Conservation (phyloP, 2,113 vertebrate genomes). For the Microcebus murinus region DNA sequence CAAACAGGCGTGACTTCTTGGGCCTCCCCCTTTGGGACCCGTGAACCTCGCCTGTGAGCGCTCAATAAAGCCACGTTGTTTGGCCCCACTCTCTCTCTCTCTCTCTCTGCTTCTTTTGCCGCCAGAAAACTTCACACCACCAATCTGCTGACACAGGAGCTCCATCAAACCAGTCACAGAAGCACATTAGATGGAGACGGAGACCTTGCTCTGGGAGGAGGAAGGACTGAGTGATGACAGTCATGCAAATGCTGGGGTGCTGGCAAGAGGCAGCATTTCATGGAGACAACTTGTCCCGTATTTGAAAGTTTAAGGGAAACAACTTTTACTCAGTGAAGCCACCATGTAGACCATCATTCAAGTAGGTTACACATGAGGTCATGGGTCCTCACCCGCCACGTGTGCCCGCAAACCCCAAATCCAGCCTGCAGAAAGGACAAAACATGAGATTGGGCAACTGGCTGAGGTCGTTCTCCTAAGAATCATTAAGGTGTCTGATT, state of each 20-base stretch:
- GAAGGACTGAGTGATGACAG: not conserved
- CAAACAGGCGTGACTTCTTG: too few species aligned
- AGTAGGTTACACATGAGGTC: rapidly evolving
- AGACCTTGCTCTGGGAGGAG: not conserved
- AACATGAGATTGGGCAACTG: rapidly evolving
- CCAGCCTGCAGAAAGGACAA: rapidly evolving
- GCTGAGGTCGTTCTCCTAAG: not conserved
- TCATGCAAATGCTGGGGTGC: rapidly evolving
- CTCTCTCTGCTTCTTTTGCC: too few species aligned
- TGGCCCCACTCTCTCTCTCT: too few species aligned
- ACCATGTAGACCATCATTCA: too few species aligned
- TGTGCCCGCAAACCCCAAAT: rapidly evolving
- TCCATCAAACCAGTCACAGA: not conserved
- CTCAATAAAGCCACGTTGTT: too few species aligned
- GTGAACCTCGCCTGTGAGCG: too few species aligned
- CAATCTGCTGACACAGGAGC: rapidly evolving
- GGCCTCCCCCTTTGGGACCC: too few species aligned
- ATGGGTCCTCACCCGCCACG: rapidly evolving
- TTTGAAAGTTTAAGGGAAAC: not conserved
- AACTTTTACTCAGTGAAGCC: not conserved
- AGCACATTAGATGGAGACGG: not conserved
- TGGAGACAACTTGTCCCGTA: not conserved
- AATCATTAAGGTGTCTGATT: rapidly evolving
- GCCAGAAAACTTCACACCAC: not conserved
- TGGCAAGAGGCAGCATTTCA: rapidly evolving